Base-by-base conservation (phyloP, 1,140 invertebrate genomes). In the Lepidurus couesii region DNA sequence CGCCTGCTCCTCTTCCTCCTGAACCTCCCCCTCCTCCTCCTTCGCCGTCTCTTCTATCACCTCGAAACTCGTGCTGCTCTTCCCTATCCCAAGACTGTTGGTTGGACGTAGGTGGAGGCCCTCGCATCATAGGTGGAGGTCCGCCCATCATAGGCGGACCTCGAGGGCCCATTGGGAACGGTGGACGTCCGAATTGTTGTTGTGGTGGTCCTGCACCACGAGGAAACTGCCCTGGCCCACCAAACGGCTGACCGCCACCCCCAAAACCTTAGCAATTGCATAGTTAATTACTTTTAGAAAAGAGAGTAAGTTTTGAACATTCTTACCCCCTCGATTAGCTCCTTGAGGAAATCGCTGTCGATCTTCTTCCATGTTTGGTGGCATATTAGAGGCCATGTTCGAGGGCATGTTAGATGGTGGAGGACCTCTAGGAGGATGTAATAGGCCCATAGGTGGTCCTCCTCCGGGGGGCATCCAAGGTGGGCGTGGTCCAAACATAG, bases 141-240 rank as follows among this genome's bases (percentile, higher is more conserved):
- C 53, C 53, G 53, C 53, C 13, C 53, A 65, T 7, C 13, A 65
- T 65, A 13, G 53, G 53, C 13, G 53, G 53, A 65, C 53, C 53
- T 65, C 53, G 53, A n/a, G 13, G 53, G 53, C 53, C 53, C 53
- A 65, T 65, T n/a, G 53, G 53, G 13, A 65, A 65, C 13, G 53
- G 53, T 16, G 53, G 53, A 7, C 53, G 16, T n/a, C 9, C 13
- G 53, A 11, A 65, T 7, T 65, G 53, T 65, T 65, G 53, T 65
- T 9, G 13, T 13, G 47, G 47, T 65, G 53, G 53, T 65, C 53
- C 53, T n/a, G 16, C 53, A 7, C 53, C 53, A 65, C 16, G 53
- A n/a, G 53, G 53, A 65, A 65, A 65, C 16, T 65, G 53, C n/a
- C 53, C 53, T 21, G 8, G 53, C 21, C 53, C 53, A 34, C 34